These are phyloP conservation scores for Lagorchestes hirsutus DNA, from an alignment of 2,797 vertebrate species.

Conservation along the genomic window DNA sequence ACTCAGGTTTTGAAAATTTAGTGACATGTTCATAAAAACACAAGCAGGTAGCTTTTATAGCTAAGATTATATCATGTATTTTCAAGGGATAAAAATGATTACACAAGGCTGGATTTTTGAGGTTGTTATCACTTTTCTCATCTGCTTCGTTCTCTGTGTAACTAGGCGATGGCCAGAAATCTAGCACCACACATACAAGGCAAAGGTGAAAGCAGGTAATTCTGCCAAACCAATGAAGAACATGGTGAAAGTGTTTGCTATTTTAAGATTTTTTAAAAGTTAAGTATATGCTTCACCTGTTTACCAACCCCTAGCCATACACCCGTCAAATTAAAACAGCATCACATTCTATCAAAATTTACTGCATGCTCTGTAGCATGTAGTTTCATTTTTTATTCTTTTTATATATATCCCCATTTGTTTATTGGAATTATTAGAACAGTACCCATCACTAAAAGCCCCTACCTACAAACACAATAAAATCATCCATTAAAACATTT, in stretches of 20 bases:
- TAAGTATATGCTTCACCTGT: neutral
- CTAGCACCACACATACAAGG: conserved; percentile 22
- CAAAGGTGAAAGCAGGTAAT: conserved; percentile 23
- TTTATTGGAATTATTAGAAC: conserved; percentile 68
- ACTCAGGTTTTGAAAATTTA: conserved; percentile 39
- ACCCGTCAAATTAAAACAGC: conserved; percentile 41
- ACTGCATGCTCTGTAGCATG: conserved; percentile 11
- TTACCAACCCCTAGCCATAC: neutral
- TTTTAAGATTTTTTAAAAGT: conserved; percentile 11
- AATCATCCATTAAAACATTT: conserved; percentile 80
- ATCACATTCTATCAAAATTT: conserved; percentile 2
- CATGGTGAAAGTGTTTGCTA: neutral
- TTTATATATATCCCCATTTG: conserved; percentile 43
- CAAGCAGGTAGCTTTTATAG: conserved; percentile 18
- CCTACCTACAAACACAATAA: conserved; percentile 74
- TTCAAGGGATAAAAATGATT: conserved; percentile 35
- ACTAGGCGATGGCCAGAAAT: conserved; percentile 47
- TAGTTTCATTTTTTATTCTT: conserved; percentile 57
- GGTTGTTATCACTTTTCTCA: conserved; percentile 42
- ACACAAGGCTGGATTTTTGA: conserved; percentile 3
- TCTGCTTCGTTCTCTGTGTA: conserved; percentile 27
- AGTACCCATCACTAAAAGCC: conserved; percentile 67
- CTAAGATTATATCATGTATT: conserved; percentile 36
- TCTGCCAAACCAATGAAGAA: conserved; percentile 18
- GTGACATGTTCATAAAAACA: conserved; percentile 47